Base-by-base conservation (phyloP, 2,797 vertebrate species). In the Chelonia mydas region DNA sequence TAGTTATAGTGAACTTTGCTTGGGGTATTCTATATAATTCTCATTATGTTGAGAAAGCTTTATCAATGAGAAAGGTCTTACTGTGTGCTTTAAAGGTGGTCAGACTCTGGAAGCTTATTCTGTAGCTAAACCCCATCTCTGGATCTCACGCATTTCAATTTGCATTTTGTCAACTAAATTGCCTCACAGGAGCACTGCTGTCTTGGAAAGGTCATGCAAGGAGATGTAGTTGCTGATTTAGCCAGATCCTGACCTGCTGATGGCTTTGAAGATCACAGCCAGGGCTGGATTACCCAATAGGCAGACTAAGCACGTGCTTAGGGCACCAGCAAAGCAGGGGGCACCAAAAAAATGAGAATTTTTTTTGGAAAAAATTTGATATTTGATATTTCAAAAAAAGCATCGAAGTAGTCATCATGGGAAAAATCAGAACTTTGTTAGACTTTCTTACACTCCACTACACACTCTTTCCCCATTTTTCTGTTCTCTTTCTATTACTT, bases 1-100 rank as follows among this genome's bases (percentile, higher is more conserved):
- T 94, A 96, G 95, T 98, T 90, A 94, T 95, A 55, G 84, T 37
- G 83, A 94, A 94, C 95, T 96, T 85, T 53, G 49, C 81, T 96
- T 90, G 92, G 83, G 79, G 78, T 89, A 87, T 96, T 97, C 96
- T 45, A 94, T 97, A 95, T 94, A 92, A 89, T 82, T 94, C 90
- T 90, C 89, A 89, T 74, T 88, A 90, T 45, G 94, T 81, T 92
- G 87, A 89, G 88, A 82, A 85, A 84, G 89, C 55, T 81, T 86
- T 90, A 68, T 1, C 6, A 28, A 84, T 86, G 50, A 80, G 8
- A 55, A 85, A 41, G n/a, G 12, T 47, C 72, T 81, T 93, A 51
- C 86, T 77, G 82, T 84, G 88, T 87, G 83, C 37, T 81, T 92
- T 84, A 95, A 80, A 93, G 49, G 57, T 7, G 55, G 92, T 72